These are phyloP conservation scores for Morone chrysops DNA, from an alignment of 2,113 vertebrate species.

Conservation along the genomic window DNA sequence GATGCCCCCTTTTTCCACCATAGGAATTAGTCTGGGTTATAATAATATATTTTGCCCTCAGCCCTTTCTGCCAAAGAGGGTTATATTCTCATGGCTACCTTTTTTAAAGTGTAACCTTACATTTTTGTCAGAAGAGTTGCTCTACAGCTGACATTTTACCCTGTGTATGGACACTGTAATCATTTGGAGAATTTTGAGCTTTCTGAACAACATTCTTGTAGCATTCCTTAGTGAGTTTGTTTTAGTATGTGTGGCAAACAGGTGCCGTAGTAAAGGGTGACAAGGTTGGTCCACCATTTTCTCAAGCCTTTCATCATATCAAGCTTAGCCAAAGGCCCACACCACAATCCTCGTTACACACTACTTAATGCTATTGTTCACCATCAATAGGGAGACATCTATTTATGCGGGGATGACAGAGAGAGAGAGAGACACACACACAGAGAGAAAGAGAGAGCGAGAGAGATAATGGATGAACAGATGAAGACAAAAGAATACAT, in stretches of 20 bases:
- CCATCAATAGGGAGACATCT: slow-evolving; percentile 56
- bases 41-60: neutral
- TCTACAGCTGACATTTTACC: too few relatives aligned
- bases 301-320: slow-evolving; percentile 38
- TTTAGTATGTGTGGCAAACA: neutral
- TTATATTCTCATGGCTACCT: neutral
- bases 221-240: neutral
- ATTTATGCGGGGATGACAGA: slow-evolving; percentile 59
- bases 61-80: neutral
- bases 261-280: slow-evolving; percentile 18
- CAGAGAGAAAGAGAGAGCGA: slow-evolving; percentile 19
- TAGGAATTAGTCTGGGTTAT: neutral
- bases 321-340: slow-evolving; percentile 28
- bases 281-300: slow-evolving; percentile 20
- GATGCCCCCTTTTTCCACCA: neutral
- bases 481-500: slow-evolving; percentile 56
- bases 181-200: neutral
- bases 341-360: slow-evolving; percentile 52
- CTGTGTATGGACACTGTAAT: too few relatives aligned
- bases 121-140: too few relatives aligned
- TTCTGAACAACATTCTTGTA: slow-evolving; percentile 3
- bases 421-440: slow-evolving; percentile 5
- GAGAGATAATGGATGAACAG: slow-evolving; percentile 51
- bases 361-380: slow-evolving; percentile 57
- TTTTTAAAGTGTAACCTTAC: neutral